phyloP scores from a whole-genome alignment of 92 coral and sea anemone species.

The Phymanthus crucifer region DNA sequence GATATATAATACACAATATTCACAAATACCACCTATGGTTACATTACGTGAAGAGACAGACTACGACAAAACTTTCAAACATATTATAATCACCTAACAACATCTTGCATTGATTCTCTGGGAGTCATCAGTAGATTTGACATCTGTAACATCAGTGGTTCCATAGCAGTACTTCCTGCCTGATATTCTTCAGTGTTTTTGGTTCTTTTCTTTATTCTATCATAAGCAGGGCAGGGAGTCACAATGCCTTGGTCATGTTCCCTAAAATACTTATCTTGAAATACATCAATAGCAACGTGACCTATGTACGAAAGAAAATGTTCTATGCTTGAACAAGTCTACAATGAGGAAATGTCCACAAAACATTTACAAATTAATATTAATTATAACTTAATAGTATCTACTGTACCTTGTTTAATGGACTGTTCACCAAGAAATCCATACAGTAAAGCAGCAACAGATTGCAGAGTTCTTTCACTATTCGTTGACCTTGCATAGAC shows the following conservation, averaged over 20 bases:
- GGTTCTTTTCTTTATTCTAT: conserved; percentile 15
- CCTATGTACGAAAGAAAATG: conserved; percentile 29
- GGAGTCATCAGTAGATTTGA: conserved; percentile 53
- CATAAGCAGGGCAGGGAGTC: conserved; percentile 51
- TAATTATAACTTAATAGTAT: too few species aligned
- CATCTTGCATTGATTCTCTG: conserved; percentile 52
- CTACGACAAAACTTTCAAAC: background rate
- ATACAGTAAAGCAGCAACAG: conserved; percentile 82
- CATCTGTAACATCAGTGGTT: conserved; percentile 67
- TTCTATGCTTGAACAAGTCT: background rate
- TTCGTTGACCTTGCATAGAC: conserved; percentile 71
- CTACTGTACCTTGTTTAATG: conserved; percentile 51
- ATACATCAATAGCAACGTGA: conserved; percentile 50
- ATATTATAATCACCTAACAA: conserved; percentile 49
- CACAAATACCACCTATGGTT: background rate
- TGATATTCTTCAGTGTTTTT: conserved; percentile 46
- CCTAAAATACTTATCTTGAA: conserved; percentile 66
- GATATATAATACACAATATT: background rate
- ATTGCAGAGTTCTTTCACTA: conserved; percentile 71
- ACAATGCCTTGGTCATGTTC: conserved; percentile 63
- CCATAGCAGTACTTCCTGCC: conserved; percentile 57
- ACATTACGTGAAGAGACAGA: background rate
- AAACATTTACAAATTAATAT: too few species aligned
- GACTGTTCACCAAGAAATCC: conserved; percentile 71
- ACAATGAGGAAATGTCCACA: too few species aligned